A percentile compares a stretch with the other conserved stretches of the same genome.
phyloP scores from a whole-genome alignment of 2,888 invertebrate genomes.

The Lycia hirtaria region DNA sequence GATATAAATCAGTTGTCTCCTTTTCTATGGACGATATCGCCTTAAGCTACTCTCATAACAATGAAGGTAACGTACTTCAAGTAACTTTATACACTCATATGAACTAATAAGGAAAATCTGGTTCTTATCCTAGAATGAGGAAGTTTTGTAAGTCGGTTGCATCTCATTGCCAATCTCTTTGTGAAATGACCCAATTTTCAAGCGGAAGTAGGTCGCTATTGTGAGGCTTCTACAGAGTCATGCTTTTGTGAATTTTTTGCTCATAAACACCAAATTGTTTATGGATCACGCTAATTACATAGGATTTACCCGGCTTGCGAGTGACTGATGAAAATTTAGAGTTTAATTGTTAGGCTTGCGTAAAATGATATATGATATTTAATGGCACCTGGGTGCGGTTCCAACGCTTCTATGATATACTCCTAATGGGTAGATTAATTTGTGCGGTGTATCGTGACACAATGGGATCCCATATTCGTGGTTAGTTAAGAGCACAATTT shows the following conservation, averaged over 20 bases:
- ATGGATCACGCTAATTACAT: constrained; percentile 25
- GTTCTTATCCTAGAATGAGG: constrained; percentile 32
- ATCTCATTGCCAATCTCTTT: constrained; percentile 56
- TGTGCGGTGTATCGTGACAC: constrained; percentile 5
- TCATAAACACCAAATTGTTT: constrained; percentile 27
- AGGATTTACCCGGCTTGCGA: constrained; percentile 19
- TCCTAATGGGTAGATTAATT: constrained; percentile 18
- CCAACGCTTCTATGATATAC: neutral
- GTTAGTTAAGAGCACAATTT: neutral
- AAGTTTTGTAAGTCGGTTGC: constrained; percentile 48
- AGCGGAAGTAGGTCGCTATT: constrained; percentile 56
- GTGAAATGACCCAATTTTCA: constrained; percentile 60
- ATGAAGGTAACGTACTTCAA: neutral
- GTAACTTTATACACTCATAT: constrained; percentile 11
- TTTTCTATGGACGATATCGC: too few relatives aligned
- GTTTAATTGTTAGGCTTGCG: constrained; percentile 15
- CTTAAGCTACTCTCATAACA: too few relatives aligned
- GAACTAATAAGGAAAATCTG: constrained; percentile 26
- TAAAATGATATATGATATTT: constrained; percentile 7
- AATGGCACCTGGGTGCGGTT: constrained; percentile 20
- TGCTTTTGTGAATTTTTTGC: constrained; percentile 35
- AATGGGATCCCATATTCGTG: constrained; percentile 1
- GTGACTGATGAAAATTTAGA: constrained; percentile 11
- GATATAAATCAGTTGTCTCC: too few relatives aligned
- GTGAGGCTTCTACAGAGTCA: constrained; percentile 24